Base-by-base conservation (phyloP, 2,888 invertebrate genomes). In the Synanthedon vespiformis region DNA sequence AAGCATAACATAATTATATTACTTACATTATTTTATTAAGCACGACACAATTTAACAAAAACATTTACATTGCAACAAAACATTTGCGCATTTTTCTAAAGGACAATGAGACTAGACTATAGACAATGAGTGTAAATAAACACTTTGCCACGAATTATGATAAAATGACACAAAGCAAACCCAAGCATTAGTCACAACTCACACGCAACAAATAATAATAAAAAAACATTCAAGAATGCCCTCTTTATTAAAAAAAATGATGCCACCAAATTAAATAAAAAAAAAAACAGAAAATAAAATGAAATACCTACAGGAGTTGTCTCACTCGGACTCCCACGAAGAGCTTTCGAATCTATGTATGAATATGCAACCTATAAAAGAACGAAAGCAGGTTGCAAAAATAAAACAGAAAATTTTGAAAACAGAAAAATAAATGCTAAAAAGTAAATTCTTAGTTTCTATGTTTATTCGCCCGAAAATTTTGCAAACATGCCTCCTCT, bases 241-340 rank as follows among this genome's bases (percentile, higher is more conserved):
- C 52, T n/a, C n/a, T 51, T 34, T 34, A 44, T 54, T 54, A 11
- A 48, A 53, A 41, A 50, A 56, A 50, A 63, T 52, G 22, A 22
- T 54, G 55, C 59, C 61, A 50, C 8, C 4, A 48, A n/a, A 44
- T 44, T 14, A n/a, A 44, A 40, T 52, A 40, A 55, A 54, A 60
- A 52, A 58, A 70, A 70, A 60, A 64, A 65, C 64, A 67, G 71
- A 71, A 68, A 67, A 71, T 64, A 72, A 74, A 75, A 67, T 62
- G 63, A 65, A 89, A 90, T 92, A 92, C 92, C 90, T 92, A 93
- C 92, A 85, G 92, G 92, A 64, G 90, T 89, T 69, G 83, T 87
- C 77, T 92, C 93, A 88, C 88, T 83, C 86, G 88, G 62, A 68
- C 74, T 76, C 72, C 74, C 77, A 58, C 81, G 80, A 53, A 72